phyloP scores from a whole-genome alignment of 2,113 vertebrate genomes.

The Suricata suricatta region DNA sequence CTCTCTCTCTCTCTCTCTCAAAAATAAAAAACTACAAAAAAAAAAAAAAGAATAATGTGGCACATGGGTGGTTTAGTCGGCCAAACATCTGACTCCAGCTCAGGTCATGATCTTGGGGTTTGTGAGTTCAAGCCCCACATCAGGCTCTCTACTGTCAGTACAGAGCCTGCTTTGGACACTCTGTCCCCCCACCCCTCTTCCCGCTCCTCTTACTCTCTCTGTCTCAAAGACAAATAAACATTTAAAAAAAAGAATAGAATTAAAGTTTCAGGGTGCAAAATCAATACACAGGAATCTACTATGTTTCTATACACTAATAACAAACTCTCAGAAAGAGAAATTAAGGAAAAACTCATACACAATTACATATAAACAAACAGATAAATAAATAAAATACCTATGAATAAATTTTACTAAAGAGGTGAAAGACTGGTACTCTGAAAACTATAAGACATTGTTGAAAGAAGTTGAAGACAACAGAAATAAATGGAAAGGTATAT shows the following conservation, averaged over 20 bases:
- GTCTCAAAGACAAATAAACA: too few species aligned
- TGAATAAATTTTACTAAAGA: not conserved
- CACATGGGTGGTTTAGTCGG: too few species aligned
- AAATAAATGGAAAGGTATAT: not conserved
- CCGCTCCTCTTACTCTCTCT: too few species aligned
- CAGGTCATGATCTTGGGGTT: too few species aligned
- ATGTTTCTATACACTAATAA: not conserved
- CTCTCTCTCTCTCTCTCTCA: too few species aligned
- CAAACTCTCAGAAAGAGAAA: not conserved
- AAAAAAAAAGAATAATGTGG: too few species aligned
- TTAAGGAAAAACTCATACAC: not conserved
- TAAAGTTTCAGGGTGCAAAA: not conserved
- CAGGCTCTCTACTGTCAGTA: too few species aligned
- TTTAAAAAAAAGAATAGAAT: not conserved
- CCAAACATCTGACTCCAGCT: too few species aligned
- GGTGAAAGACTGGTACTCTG: not conserved
- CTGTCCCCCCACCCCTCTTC: too few species aligned
- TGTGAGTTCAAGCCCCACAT: too few species aligned
- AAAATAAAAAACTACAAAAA: too few species aligned
- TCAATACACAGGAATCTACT: not conserved
- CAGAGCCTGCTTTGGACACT: too few species aligned
- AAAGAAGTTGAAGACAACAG: not conserved
- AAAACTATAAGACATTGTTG: not conserved
- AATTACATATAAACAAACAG: not conserved
- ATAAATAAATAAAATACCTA: not conserved